phyloP scores from a whole-genome alignment of 2,113 vertebrate genomes.

The Cyphomyrus plagiostoma region DNA sequence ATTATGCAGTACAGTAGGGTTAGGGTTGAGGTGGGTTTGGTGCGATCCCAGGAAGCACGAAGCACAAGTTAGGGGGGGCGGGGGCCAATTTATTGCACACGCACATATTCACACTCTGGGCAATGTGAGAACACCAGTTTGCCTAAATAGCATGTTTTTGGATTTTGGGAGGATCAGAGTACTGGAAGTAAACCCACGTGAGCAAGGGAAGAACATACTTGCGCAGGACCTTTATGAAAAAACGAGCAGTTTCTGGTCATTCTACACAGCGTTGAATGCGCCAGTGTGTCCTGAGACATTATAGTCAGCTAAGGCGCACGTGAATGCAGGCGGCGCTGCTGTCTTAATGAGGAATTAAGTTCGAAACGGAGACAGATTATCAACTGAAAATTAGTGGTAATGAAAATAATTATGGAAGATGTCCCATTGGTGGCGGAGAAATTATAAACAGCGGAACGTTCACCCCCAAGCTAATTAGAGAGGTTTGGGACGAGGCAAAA shows the following conservation, averaged over 20 bases:
- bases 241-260: not conserved
- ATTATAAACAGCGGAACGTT: constrained; percentile 13
- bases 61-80: not conserved
- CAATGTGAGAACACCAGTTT: not conserved
- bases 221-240: not conserved
- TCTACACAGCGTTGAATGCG: not conserved
- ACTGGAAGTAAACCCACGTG: not conserved
- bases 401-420: constrained; percentile 4
- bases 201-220: not conserved
- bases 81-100: not conserved
- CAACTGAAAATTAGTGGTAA: constrained; percentile 6
- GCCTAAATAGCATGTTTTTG: not conserved
- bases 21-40: not conserved
- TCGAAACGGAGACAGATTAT: constrained; percentile 12
- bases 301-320: not conserved
- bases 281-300: not conserved
- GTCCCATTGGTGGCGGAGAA: constrained; percentile 12
- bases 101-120: not conserved
- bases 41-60: not conserved
- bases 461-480: constrained; percentile 10
- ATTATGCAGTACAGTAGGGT: not conserved
- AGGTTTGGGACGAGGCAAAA: constrained; percentile 8
- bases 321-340: not conserved
- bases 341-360: constrained; percentile 10
- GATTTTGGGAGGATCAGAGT: not conserved